phyloP scores from a whole-genome alignment of 1,140 invertebrate species.

The Drosophila azteca region DNA sequence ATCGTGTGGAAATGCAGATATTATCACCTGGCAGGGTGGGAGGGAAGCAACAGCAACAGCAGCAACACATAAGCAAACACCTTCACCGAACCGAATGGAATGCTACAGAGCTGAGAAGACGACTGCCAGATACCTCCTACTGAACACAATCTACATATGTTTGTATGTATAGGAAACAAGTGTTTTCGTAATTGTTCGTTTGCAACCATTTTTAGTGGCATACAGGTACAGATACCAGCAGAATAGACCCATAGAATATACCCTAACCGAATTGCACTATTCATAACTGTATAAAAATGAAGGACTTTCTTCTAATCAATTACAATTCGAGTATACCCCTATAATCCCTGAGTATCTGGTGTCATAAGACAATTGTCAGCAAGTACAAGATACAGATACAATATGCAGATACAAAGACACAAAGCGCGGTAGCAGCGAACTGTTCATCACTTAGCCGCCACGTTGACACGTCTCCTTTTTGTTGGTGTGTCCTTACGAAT shows the following conservation, averaged over 20 bases:
- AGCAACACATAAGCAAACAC: conserved; percentile 43
- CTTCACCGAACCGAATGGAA: conserved; percentile 9
- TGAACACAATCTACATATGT: no score
- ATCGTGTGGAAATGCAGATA: conserved; percentile 39
- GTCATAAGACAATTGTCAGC: conserved; percentile 49
- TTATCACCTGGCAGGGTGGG: conserved; percentile 29
- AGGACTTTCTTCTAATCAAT: neutral
- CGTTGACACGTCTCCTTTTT: conserved; percentile 49
- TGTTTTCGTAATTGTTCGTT: no score
- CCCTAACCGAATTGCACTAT: no score
- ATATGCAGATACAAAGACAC: conserved; percentile 51
- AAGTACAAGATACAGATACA: conserved; percentile 44
- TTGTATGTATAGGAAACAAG: no score
- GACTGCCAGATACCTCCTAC: no score
- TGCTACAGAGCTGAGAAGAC: conserved; percentile 10
- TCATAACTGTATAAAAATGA: no score
- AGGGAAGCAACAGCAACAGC: conserved; percentile 35
- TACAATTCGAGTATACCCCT: conserved; percentile 6
- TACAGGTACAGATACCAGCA: no score
- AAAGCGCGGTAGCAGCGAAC: conserved; percentile 47
- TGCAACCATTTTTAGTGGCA: no score
- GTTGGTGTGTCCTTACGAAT: conserved; percentile 44
- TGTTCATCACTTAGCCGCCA: conserved; percentile 75
- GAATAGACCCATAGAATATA: no score
- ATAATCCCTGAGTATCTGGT: no score